Conservation (phyloP, 1,140 invertebrate species). For the Heliconius hewitsoni region DNA sequence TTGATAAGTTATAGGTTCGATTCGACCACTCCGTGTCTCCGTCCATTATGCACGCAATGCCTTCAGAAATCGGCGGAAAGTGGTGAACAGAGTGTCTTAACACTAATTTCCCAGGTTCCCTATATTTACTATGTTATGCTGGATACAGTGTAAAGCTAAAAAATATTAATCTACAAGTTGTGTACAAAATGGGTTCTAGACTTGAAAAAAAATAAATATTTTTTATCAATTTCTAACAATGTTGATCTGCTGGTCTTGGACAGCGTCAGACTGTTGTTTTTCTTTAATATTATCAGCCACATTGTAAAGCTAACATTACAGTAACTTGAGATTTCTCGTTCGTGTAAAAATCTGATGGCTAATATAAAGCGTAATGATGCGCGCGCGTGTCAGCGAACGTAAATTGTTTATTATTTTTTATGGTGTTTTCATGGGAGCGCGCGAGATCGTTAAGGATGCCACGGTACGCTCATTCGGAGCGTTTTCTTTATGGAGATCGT, state of each 20-base stretch:
- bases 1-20: no score
- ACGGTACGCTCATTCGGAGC: constrained; percentile 22
- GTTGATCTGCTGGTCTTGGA: not conserved
- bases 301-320: constrained; percentile 1
- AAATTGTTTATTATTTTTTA: constrained; percentile 81
- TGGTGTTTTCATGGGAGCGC: constrained; percentile 65
- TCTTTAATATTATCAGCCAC: not conserved
- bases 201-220: not conserved
- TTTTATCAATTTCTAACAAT: not conserved
- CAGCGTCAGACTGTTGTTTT: not conserved
- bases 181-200: no score
- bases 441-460: constrained; percentile 49
- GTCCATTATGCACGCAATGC: no score
- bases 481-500: constrained; percentile 28
- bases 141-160: no score
- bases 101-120: no score
- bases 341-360: constrained; percentile 63
- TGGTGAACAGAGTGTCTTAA: no score
- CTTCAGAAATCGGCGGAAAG: no score
- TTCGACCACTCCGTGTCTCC: no score
- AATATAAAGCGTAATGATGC: constrained; percentile 62
- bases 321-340: constrained; percentile 33
- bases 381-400: constrained; percentile 74
- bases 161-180: no score
- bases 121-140: no score